Evolutionary conservation across 2,888 invertebrate species (phyloP), one percentile per base, ranked within the genome.

Genomic region (Leptura quadrifasciata): DNA sequence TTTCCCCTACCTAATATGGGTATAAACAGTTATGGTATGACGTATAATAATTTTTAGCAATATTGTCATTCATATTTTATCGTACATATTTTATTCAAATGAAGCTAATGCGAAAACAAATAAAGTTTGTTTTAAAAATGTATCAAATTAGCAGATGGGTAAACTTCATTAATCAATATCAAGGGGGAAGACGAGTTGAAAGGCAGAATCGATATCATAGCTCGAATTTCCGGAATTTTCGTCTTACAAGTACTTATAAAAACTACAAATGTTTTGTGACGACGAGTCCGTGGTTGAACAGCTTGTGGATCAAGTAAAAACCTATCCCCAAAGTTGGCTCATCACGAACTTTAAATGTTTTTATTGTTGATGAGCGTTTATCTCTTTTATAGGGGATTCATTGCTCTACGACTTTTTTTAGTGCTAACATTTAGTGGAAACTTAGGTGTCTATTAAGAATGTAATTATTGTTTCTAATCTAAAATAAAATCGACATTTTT

Each of bases 311-410:
- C 77, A 76, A 80, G 76, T 82, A 85, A 86, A 84, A 87, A 85
- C 83, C 81, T 81, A 80, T 69, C 80, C 81, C 78, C 80, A 75
- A 85, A 85, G 84, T 84, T 85, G 83, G 81, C 82, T 85, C 85
- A 85, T 86, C 84, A 84, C 83, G 80, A 81, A 85, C 84, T 86
- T 86, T 84, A 84, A 86, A 85, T 84, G 86, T 86, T 87, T 86
- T 86, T 86, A 87, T 86, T 86, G 85, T 85, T 85, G 86, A 87
- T 86, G 86, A 86, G 81, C 86, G 84, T 85, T 81, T 82, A 81
- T 82, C 81, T 79, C 78, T 80, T 83, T 80, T 76, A 73, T 77
- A 78, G 75, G 74, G 65, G 65, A 65, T 65, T 65, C 35, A 47
- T 65, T 21, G 54, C 24, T 65, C 52, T 52, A 24, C 52, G 52